These are phyloP conservation scores for Lepidurus packardi DNA, from an alignment of 1,140 invertebrate genomes.

Conservation along the genomic window DNA sequence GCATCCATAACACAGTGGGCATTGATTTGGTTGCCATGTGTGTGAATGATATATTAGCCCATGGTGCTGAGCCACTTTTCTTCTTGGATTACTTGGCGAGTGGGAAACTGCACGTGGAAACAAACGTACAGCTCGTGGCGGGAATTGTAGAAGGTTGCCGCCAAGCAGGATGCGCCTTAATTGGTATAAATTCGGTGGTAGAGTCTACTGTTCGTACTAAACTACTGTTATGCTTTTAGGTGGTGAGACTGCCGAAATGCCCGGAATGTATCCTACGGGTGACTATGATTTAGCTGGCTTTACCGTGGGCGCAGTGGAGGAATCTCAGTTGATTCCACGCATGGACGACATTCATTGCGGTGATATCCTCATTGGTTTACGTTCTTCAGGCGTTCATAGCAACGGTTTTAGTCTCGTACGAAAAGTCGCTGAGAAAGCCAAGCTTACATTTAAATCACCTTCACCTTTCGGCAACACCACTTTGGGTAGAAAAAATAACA, in stretches of 20 bases:
- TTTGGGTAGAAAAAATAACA: not conserved
- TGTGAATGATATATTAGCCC: conserved; percentile 91
- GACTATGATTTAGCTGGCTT: conserved; percentile 95
- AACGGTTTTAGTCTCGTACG: conserved; percentile 94
- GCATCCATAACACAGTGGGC: conserved; percentile 77
- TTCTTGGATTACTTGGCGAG: conserved; percentile 96
- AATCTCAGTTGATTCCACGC: conserved; percentile 64
- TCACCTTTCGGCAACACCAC: not conserved
- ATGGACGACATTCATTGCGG: conserved; percentile 61
- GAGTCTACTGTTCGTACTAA: not conserved
- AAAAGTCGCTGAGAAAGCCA: conserved; percentile 66
- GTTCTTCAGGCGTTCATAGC: conserved; percentile 86
- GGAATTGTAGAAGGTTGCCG: conserved; percentile 84
- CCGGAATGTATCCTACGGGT: conserved; percentile 78
- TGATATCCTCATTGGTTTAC: conserved; percentile 79
- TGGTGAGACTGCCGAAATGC: conserved; percentile 95
- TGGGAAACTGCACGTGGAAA: conserved; percentile 69
- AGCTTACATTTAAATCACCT: conserved; percentile 47
- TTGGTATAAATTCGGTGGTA: conserved; percentile 55
- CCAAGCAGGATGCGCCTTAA: conserved; percentile 76
- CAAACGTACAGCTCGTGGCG: conserved; percentile 68
- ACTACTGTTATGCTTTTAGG: conserved; percentile 49
- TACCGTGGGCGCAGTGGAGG: conserved; percentile 84
- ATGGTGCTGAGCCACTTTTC: conserved; percentile 89
- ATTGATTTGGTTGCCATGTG: conserved; percentile 97